These are phyloP conservation scores for Spea hammondii DNA, from an alignment of 2,797 vertebrate species.

Conservation along the genomic window DNA sequence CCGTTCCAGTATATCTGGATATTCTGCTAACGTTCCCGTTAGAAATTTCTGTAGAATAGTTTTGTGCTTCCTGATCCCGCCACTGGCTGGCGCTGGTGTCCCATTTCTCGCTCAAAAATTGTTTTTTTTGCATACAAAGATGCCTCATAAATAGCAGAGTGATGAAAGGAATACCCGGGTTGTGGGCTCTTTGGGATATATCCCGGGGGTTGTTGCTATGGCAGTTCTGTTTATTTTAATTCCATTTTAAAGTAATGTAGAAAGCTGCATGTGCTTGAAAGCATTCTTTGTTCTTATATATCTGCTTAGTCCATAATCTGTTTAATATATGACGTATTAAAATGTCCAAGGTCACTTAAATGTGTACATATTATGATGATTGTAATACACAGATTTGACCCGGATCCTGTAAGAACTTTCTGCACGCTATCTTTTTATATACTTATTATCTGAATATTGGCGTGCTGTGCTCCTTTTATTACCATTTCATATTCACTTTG, in stretches of 20 bases:
- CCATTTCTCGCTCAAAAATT: neutral
- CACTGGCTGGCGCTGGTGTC: slow-evolving; percentile 10
- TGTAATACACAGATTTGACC: too few species aligned
- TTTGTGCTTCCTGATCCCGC: neutral
- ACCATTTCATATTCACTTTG: too few species aligned
- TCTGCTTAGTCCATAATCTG: slow-evolving; percentile 9
- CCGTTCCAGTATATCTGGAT: too few species aligned
- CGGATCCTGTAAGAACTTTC: too few species aligned
- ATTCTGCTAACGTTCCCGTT: too few species aligned
- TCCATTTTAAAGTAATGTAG: neutral
- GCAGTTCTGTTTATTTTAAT: slow-evolving; percentile 4
- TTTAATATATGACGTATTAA: slow-evolving; percentile 1
- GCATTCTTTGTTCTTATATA: too few species aligned
- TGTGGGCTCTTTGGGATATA: neutral
- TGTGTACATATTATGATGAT: neutral
- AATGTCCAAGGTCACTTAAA: neutral
- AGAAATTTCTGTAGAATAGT: too few species aligned
- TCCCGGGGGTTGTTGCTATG: neutral
- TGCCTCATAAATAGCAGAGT: too few species aligned
- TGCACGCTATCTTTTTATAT: too few species aligned
- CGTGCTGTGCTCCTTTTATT: too few species aligned
- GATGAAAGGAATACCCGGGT: neutral
- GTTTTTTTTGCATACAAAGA: neutral
- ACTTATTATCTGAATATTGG: too few species aligned
- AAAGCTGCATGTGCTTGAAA: neutral